Evolutionary conservation across 2,797 vertebrate species (phyloP).

Genomic region (Merluccius polli): DNA sequence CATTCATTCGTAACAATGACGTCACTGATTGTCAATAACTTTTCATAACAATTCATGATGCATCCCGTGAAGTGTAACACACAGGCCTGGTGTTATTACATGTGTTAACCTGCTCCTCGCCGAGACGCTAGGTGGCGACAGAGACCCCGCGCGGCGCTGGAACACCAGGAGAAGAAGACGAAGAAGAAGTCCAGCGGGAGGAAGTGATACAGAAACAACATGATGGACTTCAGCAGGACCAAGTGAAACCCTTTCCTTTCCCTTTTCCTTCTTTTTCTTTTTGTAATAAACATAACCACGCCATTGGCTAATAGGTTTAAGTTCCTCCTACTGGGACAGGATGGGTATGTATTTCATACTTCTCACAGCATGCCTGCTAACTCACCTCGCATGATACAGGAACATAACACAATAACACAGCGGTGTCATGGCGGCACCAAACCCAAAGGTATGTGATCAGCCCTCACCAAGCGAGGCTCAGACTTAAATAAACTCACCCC

Average conservation of each 20-base stretch:
- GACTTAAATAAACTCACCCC: not conserved
- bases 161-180: no score
- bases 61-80: not conserved
- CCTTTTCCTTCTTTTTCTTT: not conserved
- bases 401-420: no score
- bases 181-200: no score
- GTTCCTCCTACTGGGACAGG: conserved; percentile 18
- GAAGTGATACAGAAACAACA: not conserved
- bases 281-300: not conserved
- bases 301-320: not conserved
- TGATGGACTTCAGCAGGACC: not conserved
- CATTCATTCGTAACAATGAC: not conserved
- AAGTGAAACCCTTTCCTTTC: fast-evolving
- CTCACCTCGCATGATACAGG: no score
- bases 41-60: not conserved
- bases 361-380: no score
- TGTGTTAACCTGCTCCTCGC: no score
- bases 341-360: conserved; percentile 37
- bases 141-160: no score
- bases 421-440: not conserved
- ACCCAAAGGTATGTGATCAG: not conserved
- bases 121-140: no score
- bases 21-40: no score
- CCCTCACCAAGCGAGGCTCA: not conserved
- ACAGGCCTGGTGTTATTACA: no score